Evolutionary conservation across 2,888 invertebrate genomes (phyloP), one percentile per base, ranked within the genome.

Genomic region (Ochlodes sylvanus): DNA sequence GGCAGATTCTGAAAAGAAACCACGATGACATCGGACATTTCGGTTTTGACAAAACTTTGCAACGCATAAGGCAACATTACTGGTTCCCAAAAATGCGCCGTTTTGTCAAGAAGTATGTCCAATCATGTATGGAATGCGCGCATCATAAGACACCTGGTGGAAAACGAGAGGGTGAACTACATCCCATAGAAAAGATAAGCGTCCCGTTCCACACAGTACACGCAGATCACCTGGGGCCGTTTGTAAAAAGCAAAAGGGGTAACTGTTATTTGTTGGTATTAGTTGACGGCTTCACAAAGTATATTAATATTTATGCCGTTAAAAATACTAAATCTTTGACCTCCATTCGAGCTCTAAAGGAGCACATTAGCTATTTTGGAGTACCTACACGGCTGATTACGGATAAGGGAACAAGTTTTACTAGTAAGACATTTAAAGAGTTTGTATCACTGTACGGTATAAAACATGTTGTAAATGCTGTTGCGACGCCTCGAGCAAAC

Each of bases 11-110:
- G 42, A 42, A 42, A 42, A 12, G 42, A 42, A 42, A 42, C 5
- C 42, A 42, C n/a, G 42, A 42, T n/a, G 42, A 42, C n/a, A n/a
- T 42, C n/a, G 44, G 44, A 1, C 44, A 44, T 17, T 44, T 15
- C 12, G 44, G 44, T 0, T 44, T 44, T 15, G 44, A 44, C 12
- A 44, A 44, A 44, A 44, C 44, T 6, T 6, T 44, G 44, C 44
- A 44, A 15, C 44, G 44, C 12, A 44, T 44, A 0, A 21, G 27
- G 14, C 19, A 55, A 17, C 52, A 60, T 15, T 77, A 61, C 66
- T 78, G 76, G 76, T 77, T 78, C 58, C 70, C 73, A 1, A 72
- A 70, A 38, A 74, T 77, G 72, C 57, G 73, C 0, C 34, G 62
- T 14, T 75, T 75, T 38, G 60, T 67, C 14, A 75, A 72, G 44